Evolutionary conservation across 2,113 vertebrate genomes (phyloP).

Genomic region (Gila orcuttii): DNA sequence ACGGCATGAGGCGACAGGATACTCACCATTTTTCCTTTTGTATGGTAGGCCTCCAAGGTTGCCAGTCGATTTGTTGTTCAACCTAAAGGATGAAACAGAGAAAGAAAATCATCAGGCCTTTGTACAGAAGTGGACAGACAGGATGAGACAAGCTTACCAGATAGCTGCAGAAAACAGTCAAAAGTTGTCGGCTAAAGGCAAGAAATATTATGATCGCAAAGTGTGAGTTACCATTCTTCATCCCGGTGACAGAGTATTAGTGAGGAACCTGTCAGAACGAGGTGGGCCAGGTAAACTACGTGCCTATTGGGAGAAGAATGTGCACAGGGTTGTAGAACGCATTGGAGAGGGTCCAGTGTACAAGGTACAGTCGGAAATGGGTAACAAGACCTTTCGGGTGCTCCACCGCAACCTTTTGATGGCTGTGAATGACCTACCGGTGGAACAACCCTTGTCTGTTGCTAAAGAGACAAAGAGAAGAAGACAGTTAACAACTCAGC

Average conservation of each 20-base stretch:
- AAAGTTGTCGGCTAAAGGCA: no score
- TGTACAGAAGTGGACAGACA: neutral
- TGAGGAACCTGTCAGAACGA: neutral
- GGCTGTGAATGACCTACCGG: neutral
- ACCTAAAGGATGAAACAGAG: neutral
- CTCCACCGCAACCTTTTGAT: neutral
- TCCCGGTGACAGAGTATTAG: neutral
- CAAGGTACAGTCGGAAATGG: neutral
- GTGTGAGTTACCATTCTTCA: no score
- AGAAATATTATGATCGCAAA: no score
- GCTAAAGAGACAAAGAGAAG: neutral
- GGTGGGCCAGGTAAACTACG: slow-evolving; percentile 2
- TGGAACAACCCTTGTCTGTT: neutral
- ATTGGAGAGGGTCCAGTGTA: neutral
- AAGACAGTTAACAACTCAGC: neutral
- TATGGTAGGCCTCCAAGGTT: no score
- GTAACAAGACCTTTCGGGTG: neutral
- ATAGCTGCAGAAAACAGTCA: neutral
- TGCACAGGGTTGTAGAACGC: neutral
- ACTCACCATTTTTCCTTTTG: no score
- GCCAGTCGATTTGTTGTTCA: neutral
- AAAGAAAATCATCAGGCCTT: neutral
- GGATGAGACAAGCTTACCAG: neutral
- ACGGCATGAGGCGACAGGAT: no score
- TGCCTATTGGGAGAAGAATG: neutral